Evolutionary conservation across 2,888 invertebrate genomes (phyloP), one percentile per base, ranked within the genome.

Genomic region (Drosophila niveifrons): DNA sequence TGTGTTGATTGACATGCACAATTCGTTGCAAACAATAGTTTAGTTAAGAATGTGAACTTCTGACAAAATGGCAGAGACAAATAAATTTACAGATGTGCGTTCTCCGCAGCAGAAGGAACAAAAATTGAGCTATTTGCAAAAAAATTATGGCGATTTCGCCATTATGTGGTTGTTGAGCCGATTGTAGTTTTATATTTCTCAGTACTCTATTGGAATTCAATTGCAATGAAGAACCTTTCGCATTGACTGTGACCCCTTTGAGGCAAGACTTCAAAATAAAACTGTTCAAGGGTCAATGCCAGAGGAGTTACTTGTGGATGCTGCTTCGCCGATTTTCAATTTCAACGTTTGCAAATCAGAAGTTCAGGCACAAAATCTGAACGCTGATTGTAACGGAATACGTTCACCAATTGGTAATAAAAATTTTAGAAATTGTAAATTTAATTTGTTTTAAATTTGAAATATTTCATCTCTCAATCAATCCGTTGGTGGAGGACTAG

Each of bases 271-370:
- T 17, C 88, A 89, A 17, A 90, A 91, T 57, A 78, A 80, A 4
- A 91, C 91, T 6, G 39, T 72, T 8, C 36, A 36, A 2, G 76
- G 84, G 1, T 83, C 91, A 3, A 69, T 82, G 3, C 52, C 72
- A 2, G 70, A 71, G 3, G 70, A 90, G 46, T 65, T 64, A 29
- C 61, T 71, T 31, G 59, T 89, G n/a, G 82, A 62, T 4, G 67
- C 84, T 7, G 34, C 62, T 3, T 83, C 89, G 1, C 18, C 67
- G 4, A 86, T 83, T 23, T 91, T 92, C 17, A 91, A 91, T 56
- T 89, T 86, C 11, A 91, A 91, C 1, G 92, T 92, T 11, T 93
- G 92, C 75, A 90, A 91, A 61, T 92, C 92, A 10, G 92, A 93
- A 79, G 78, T 88, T 0, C 92, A 92, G 64, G 89, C 91, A 0